phyloP scores from a whole-genome alignment of 2,888 invertebrate species.

The Scaptomyza tumidula region DNA sequence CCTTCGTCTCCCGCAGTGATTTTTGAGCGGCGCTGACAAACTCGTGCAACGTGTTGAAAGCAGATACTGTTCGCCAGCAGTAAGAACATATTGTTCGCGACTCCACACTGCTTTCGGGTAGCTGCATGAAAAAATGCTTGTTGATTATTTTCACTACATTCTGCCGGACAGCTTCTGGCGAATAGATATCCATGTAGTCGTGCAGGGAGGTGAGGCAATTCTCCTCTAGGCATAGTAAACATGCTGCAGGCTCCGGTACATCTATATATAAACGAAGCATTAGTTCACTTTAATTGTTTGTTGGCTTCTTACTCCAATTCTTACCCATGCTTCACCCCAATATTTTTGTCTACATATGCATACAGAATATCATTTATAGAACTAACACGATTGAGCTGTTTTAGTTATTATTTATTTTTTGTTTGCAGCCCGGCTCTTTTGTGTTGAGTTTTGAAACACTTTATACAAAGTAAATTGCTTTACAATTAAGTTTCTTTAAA shows the following conservation, averaged over 20 bases:
- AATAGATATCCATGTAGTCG: slow-evolving; percentile 55
- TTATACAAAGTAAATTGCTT: slow-evolving; percentile 17
- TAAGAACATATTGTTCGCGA: slow-evolving; percentile 63
- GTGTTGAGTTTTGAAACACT: neutral
- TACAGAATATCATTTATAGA: slow-evolving; percentile 20
- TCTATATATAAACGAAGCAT: slow-evolving; percentile 16
- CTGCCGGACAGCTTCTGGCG: slow-evolving; percentile 40
- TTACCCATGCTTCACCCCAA: slow-evolving; percentile 50
- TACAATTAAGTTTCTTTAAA: slow-evolving; percentile 41
- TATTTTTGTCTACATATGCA: slow-evolving; percentile 30
- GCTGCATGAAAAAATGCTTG: slow-evolving; percentile 62
- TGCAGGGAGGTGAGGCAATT: slow-evolving; percentile 28
- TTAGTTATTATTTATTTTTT: neutral
- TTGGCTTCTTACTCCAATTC: slow-evolving; percentile 8
- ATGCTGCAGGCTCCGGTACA: slow-evolving; percentile 28
- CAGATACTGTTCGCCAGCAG: slow-evolving; percentile 76
- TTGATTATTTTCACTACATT: slow-evolving; percentile 58
- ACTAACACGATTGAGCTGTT: neutral
- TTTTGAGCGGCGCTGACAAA: slow-evolving; percentile 64
- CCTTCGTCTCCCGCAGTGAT: slow-evolving; percentile 63
- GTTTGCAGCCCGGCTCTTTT: neutral
- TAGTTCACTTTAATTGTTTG: neutral
- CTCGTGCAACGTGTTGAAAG: slow-evolving; percentile 75
- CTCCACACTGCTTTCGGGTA: slow-evolving; percentile 53
- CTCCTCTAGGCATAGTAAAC: slow-evolving; percentile 67